Conservation (phyloP, 2,888 invertebrate species). For the Crocallis elinguaria region DNA sequence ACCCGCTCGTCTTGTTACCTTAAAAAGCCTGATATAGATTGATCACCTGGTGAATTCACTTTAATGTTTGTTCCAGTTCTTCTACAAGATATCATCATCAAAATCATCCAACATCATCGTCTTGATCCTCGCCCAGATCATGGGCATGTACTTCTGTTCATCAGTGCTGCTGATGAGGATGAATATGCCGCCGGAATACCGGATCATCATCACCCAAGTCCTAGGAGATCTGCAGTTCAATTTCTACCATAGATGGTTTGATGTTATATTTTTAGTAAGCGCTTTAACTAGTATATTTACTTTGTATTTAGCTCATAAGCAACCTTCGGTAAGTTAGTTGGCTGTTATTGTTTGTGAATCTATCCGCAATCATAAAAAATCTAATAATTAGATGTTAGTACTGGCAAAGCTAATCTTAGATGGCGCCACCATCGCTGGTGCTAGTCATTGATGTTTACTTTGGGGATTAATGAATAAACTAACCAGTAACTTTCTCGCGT, state of each 20-base stretch:
- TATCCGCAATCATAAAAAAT: too few species aligned
- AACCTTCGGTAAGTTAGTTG: constrained; percentile 84
- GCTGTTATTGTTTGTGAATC: too few species aligned
- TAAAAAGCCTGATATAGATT: too few species aligned
- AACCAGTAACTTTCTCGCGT: too few species aligned
- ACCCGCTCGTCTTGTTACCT: too few species aligned
- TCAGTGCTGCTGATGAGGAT: constrained; percentile 98
- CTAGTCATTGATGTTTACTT: too few species aligned
- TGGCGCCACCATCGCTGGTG: too few species aligned
- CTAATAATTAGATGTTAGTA: too few species aligned
- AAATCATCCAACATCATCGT: constrained; percentile 99
- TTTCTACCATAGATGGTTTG: constrained; percentile 99
- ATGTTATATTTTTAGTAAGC: constrained; percentile 98
- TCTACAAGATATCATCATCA: constrained; percentile 99
- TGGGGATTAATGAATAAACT: too few species aligned
- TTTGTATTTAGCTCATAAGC: constrained; percentile 97
- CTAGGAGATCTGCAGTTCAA: constrained; percentile 98
- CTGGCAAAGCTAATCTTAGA: too few species aligned
- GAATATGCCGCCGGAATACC: constrained; percentile 99
- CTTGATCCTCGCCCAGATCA: constrained; percentile 97
- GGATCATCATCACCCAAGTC: constrained; percentile 93
- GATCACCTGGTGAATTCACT: too few species aligned
- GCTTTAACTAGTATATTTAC: constrained; percentile 98
- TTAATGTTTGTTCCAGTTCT: constrained; percentile 88
- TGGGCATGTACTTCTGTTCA: constrained; percentile 99